Evolutionary conservation across 2,888 invertebrate species (phyloP).

Genomic region (Cryptophagus acutangulus): DNA sequence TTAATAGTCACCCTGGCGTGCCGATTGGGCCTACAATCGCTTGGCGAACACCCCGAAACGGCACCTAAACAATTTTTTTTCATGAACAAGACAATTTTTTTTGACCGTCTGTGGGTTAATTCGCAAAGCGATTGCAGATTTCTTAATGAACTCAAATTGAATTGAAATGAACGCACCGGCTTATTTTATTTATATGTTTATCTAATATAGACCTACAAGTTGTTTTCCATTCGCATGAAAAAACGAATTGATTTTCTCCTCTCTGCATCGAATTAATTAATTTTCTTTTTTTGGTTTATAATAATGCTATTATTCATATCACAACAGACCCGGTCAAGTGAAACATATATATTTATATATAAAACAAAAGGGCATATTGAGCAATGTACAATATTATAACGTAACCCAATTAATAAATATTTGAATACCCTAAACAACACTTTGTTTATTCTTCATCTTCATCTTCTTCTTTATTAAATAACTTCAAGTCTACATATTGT

Average conservation of each 20-base stretch:
- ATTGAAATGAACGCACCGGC: too few relatives aligned
- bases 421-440: slow-evolving; percentile 43
- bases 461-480: slow-evolving; percentile 12
- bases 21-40: too few relatives aligned
- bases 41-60: too few relatives aligned
- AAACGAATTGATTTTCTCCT: slow-evolving; percentile 28
- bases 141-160: too few relatives aligned
- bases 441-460: slow-evolving; percentile 16
- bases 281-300: background rate
- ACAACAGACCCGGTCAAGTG: slow-evolving; percentile 39
- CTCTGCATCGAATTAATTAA: slow-evolving; percentile 1
- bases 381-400: slow-evolving; percentile 41
- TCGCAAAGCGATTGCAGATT: too few relatives aligned
- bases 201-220: slow-evolving; percentile 50
- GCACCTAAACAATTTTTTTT: too few relatives aligned
- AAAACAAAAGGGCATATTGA: slow-evolving; percentile 40
- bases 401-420: slow-evolving; percentile 42
- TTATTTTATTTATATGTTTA: slow-evolving; percentile 38
- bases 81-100: too few relatives aligned
- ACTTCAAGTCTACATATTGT: background rate
- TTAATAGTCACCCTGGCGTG: too few relatives aligned
- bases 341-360: slow-evolving; percentile 28
- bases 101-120: too few relatives aligned
- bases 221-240: slow-evolving; percentile 48
- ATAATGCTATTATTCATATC: slow-evolving; percentile 27